A percentile compares a stretch with the other conserved stretches of the same genome.
These are phyloP conservation scores for Psittacus erithacus DNA, from an alignment of 2,113 vertebrate genomes.

Conservation along the genomic window DNA sequence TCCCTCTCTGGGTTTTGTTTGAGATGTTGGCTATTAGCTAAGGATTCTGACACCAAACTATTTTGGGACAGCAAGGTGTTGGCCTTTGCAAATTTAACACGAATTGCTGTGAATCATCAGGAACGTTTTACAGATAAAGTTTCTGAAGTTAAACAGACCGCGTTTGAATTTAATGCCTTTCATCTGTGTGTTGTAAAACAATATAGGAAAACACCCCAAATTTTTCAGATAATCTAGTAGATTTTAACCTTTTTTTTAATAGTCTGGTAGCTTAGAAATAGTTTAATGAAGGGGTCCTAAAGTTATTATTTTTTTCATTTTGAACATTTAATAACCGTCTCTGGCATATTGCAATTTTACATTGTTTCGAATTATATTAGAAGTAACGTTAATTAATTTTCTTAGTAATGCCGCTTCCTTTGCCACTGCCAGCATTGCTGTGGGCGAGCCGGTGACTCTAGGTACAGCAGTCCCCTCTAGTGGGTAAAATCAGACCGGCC, in stretches of 20 bases:
- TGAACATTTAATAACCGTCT: not conserved
- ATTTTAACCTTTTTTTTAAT: not conserved
- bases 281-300: not conserved
- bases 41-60: not conserved
- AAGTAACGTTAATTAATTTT: not conserved
- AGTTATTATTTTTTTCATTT: not conserved
- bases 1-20: not conserved
- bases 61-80: not conserved
- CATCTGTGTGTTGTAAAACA: not conserved
- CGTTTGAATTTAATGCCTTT: not conserved
- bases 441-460: not conserved
- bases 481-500: not conserved
- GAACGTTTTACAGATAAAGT: not conserved
- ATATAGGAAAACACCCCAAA: accelerated
- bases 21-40: not conserved
- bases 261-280: not conserved
- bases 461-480: slow-evolving; percentile 51
- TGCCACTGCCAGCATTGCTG: not conserved
- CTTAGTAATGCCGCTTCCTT: not conserved
- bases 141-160: not conserved
- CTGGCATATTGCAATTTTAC: not conserved
- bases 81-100: not conserved
- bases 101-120: not conserved
- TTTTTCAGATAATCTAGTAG: not conserved
- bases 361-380: not conserved